phyloP scores from a whole-genome alignment of 2,888 invertebrate genomes.

The Macrophya annulata region DNA sequence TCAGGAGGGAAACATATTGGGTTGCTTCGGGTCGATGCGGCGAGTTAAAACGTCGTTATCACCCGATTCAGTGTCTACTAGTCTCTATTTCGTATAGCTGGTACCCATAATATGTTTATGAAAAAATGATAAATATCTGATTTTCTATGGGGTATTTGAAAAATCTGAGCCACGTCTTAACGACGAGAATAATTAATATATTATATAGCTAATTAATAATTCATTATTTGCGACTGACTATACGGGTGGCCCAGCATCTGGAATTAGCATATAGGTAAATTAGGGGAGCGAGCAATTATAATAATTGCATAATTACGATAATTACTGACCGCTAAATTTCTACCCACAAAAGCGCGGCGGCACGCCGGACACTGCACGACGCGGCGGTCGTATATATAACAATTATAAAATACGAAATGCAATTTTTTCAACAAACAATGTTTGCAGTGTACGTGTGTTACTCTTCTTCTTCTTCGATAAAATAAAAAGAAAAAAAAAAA shows the following conservation, averaged over 20 bases:
- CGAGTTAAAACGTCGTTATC: constrained; percentile 39
- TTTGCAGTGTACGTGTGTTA: not conserved
- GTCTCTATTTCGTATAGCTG: not conserved
- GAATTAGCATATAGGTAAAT: constrained; percentile 70
- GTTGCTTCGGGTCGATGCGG: not conserved
- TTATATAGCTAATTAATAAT: constrained; percentile 71
- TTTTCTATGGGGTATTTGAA: not conserved
- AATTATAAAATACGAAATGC: not conserved
- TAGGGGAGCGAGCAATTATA: constrained; percentile 69
- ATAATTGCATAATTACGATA: constrained; percentile 71
- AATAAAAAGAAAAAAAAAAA: not conserved
- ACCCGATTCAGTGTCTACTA: not conserved
- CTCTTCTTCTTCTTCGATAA: not conserved
- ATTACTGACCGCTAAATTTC: constrained; percentile 59
- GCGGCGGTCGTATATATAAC: not conserved
- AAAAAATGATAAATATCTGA: not conserved
- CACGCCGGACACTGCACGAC: not conserved
- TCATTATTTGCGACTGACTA: constrained; percentile 65
- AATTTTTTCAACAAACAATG: constrained; percentile 21
- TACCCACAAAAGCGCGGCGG: not conserved
- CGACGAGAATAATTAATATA: constrained; percentile 32
- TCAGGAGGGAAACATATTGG: constrained; percentile 20
- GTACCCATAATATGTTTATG: too few species aligned
- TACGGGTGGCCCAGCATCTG: constrained; percentile 66
- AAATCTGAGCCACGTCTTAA: constrained; percentile 2